A percentile compares a stretch with the other conserved stretches of the same genome.
Evolutionary conservation across 2,888 invertebrate genomes (phyloP).

Genomic region (Aspidiotus destructor): DNA sequence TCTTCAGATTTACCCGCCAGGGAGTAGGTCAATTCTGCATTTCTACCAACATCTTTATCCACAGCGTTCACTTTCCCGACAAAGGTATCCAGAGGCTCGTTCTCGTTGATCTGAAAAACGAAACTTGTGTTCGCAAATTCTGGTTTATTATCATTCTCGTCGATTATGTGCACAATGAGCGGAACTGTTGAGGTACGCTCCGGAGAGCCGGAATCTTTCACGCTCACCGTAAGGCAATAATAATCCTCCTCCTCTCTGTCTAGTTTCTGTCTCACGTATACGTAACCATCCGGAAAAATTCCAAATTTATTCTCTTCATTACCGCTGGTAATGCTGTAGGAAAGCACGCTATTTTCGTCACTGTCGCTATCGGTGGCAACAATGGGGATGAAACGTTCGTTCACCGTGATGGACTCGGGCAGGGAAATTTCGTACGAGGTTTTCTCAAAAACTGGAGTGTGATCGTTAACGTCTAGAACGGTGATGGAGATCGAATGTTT

Average conservation of each 20-base stretch:
- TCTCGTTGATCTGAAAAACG: conserved; percentile 78
- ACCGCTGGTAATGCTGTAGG: conserved; percentile 75
- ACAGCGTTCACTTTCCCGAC: conserved; percentile 83
- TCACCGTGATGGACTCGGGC: conserved; percentile 80
- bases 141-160: conserved; percentile 94
- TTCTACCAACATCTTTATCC: conserved; percentile 82
- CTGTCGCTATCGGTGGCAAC: conserved; percentile 82
- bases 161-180: conserved; percentile 83
- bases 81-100: conserved; percentile 78
- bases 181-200: conserved; percentile 73
- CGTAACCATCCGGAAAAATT: conserved; percentile 85
- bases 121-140: conserved; percentile 84
- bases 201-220: conserved; percentile 68
- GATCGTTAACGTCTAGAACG: conserved; percentile 85
- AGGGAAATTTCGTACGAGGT: conserved; percentile 87
- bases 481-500: conserved; percentile 62
- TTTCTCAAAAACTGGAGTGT: conserved; percentile 87
- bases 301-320: conserved; percentile 80
- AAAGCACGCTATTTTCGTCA: conserved; percentile 66
- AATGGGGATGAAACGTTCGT: conserved; percentile 80
- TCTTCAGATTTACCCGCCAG: conserved; percentile 64
- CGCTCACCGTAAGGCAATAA: conserved; percentile 77
- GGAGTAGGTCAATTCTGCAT: conserved; percentile 80
- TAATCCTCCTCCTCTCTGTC: conserved; percentile 87
- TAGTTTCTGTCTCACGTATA: conserved; percentile 74